phyloP scores from a whole-genome alignment of 2,888 invertebrate species.

The Archips crataeganus region DNA sequence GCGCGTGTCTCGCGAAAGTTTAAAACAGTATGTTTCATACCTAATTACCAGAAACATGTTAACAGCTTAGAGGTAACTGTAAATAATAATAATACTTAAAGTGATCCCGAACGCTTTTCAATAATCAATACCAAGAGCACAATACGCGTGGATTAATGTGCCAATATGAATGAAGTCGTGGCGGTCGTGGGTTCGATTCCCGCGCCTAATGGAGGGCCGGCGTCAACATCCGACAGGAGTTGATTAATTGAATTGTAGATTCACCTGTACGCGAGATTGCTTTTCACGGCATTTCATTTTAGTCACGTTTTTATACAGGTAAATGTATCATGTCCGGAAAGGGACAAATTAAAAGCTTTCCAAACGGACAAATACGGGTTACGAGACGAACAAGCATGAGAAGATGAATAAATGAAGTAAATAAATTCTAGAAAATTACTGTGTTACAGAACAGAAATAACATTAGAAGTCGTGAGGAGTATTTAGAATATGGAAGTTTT shows the following conservation, averaged over 20 bases:
- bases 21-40: too few species aligned
- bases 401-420: neutral
- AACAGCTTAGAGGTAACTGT: too few species aligned
- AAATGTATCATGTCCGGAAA: neutral
- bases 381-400: neutral
- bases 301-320: neutral
- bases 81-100: too few species aligned
- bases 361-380: neutral
- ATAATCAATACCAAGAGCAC: neutral
- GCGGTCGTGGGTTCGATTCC: neutral
- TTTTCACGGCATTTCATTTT: neutral
- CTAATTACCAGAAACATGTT: too few species aligned
- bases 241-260: slow-evolving; percentile 7
- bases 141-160: neutral
- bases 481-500: too few species aligned
- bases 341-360: slow-evolving; percentile 3
- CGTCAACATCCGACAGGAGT: neutral
- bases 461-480: too few species aligned
- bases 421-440: neutral
- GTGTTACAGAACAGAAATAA: too few species aligned
- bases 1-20: too few species aligned
- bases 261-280: slow-evolving; percentile 2
- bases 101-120: neutral
- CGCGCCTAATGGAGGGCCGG: neutral
- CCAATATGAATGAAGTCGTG: neutral